Conservation (phyloP, 2,797 vertebrate genomes). For the Pachyuromys duprasi region DNA sequence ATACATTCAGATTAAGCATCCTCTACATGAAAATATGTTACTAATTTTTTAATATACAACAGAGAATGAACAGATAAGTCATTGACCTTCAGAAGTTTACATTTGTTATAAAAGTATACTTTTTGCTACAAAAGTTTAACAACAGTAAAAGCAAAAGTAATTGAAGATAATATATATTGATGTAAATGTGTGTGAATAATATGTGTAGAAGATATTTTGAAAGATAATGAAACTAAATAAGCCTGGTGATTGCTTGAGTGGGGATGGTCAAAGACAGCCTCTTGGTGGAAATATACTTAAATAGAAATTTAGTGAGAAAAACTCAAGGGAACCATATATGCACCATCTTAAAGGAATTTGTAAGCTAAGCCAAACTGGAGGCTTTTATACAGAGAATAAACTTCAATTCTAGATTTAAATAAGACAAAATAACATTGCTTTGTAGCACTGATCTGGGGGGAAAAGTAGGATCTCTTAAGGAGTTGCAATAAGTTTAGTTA, state of each 20-base stretch:
- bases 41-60: not conserved
- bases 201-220: not conserved
- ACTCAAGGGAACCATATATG: not conserved
- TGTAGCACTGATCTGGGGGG: not conserved
- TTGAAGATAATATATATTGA: not conserved
- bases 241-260: not conserved
- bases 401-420: not conserved
- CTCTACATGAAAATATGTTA: not conserved
- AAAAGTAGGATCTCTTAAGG: not conserved
- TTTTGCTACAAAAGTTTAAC: not conserved
- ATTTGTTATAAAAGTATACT: no score
- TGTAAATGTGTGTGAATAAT: not conserved
- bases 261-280: not conserved
- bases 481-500: not conserved
- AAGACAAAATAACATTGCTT: not conserved
- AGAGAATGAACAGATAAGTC: not conserved
- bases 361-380: not conserved
- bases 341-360: not conserved
- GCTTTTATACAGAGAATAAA: not conserved
- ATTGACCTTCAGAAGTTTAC: not conserved
- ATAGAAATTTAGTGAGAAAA: not conserved
- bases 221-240: not conserved
- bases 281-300: not conserved
- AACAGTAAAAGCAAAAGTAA: not conserved
- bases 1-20: not conserved